Evolutionary conservation across 2,888 invertebrate genomes (phyloP).

Genomic region (Neelides folsomi): DNA sequence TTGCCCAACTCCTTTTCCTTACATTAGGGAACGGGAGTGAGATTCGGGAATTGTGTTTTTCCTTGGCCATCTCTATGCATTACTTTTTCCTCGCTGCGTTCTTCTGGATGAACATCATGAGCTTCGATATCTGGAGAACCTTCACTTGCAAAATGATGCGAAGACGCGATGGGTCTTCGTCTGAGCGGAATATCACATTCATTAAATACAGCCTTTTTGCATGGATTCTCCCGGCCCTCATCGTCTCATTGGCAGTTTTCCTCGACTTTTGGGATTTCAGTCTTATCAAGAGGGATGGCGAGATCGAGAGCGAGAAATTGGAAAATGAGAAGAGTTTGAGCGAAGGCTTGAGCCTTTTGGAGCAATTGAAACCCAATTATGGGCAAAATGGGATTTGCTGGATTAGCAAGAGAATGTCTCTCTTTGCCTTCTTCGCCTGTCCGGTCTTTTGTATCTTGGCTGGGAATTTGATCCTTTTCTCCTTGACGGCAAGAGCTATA

Average conservation of each 20-base stretch:
- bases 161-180: neutral
- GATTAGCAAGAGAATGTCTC: slow-evolving; percentile 36
- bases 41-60: slow-evolving; percentile 25
- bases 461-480: slow-evolving; percentile 37
- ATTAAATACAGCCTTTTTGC: slow-evolving; percentile 37
- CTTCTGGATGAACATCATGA: slow-evolving; percentile 42
- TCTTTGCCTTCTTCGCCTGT: slow-evolving; percentile 38
- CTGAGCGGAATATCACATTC: slow-evolving; percentile 14
- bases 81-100: slow-evolving; percentile 39
- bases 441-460: slow-evolving; percentile 37
- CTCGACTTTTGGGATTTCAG: slow-evolving; percentile 16
- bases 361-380: slow-evolving; percentile 24
- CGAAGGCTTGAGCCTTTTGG: slow-evolving; percentile 5
- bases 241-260: slow-evolving; percentile 33
- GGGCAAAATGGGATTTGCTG: slow-evolving; percentile 36
- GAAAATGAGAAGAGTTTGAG: too few relatives aligned
- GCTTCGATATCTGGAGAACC: slow-evolving; percentile 40
- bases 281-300: too few relatives aligned
- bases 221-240: slow-evolving; percentile 37
- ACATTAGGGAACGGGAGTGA: slow-evolving; percentile 20
- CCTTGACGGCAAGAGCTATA: slow-evolving; percentile 34
- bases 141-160: slow-evolving; percentile 33
- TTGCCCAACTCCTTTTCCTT: slow-evolving; percentile 37
- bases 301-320: too few relatives aligned
- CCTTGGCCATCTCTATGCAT: slow-evolving; percentile 36